These are phyloP conservation scores for Diorhabda carinulata DNA, from an alignment of 1,140 invertebrate species.

Conservation along the genomic window DNA sequence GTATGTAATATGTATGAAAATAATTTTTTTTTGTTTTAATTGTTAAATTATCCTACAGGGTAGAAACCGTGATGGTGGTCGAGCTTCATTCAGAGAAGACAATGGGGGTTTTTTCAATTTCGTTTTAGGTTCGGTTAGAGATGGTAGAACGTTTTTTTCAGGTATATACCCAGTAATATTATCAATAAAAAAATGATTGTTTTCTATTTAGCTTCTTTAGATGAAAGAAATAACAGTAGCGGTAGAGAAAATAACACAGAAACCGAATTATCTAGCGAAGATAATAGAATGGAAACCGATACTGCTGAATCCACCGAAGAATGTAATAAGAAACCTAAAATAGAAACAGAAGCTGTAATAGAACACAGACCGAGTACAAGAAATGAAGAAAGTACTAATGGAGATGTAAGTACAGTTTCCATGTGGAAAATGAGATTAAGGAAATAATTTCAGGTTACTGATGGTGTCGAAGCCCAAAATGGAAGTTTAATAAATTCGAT, in stretches of 20 bases:
- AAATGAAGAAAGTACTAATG: no score
- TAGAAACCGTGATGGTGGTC: slow-evolving; percentile 15
- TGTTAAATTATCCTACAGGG: neutral
- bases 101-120: slow-evolving; percentile 24
- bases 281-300: slow-evolving; percentile 18
- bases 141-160: slow-evolving; percentile 6
- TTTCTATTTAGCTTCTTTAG: neutral
- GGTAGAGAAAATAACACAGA: slow-evolving; percentile 3
- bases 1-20: neutral
- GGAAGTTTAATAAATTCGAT: slow-evolving; percentile 3
- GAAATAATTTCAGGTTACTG: no score
- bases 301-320: slow-evolving; percentile 14
- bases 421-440: no score
- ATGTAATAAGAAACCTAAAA: slow-evolving; percentile 16
- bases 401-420: no score
- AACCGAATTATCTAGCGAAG: slow-evolving; percentile 12
- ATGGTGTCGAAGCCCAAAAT: no score
- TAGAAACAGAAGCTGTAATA: slow-evolving; percentile 16
- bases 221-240: neutral
- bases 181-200: neutral
- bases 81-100: slow-evolving; percentile 19
- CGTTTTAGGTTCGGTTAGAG: slow-evolving; percentile 18
- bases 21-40: neutral
- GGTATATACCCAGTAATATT: neutral
- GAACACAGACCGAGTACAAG: slow-evolving; percentile 15